These are phyloP conservation scores for Meteorus sp. DNA, from an alignment of 1,140 invertebrate genomes.

Conservation along the genomic window DNA sequence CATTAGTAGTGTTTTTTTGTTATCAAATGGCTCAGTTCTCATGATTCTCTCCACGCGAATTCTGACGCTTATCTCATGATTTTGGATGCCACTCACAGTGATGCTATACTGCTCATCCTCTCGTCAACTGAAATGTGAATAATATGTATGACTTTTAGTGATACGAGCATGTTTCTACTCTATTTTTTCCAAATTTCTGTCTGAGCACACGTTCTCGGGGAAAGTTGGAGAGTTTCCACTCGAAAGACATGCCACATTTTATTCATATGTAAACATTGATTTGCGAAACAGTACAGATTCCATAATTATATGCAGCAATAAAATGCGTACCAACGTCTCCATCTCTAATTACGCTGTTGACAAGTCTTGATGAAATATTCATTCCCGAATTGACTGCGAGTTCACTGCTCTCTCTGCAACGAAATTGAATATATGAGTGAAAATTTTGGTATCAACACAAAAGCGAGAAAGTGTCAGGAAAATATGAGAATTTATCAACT, in stretches of 20 bases:
- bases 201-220: constrained; percentile 20
- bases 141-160: constrained; percentile 17
- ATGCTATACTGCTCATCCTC: constrained; percentile 40
- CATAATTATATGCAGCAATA: background rate
- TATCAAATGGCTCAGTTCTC: constrained; percentile 3
- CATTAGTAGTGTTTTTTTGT: background rate
- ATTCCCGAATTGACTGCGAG: constrained; percentile 30
- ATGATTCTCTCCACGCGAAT: too few species aligned
- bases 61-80: constrained; percentile 5
- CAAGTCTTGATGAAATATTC: background rate
- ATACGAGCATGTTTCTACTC: constrained; percentile 36
- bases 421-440: constrained; percentile 3
- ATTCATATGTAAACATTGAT: background rate
- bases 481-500: too few species aligned
- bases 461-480: too few species aligned
- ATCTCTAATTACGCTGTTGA: constrained; percentile 6
- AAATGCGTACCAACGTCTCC: constrained; percentile 3
- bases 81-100: constrained; percentile 38
- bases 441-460: too few species aligned
- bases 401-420: constrained; percentile 37
- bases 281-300: background rate
- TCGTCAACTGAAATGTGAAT: constrained; percentile 35
- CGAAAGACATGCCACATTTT: constrained; percentile 15
- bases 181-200: constrained; percentile 32
- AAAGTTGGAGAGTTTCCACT: constrained; percentile 43